Evolutionary conservation across 2,888 invertebrate genomes (phyloP).

Genomic region (Synanthedon tipuliformis): DNA sequence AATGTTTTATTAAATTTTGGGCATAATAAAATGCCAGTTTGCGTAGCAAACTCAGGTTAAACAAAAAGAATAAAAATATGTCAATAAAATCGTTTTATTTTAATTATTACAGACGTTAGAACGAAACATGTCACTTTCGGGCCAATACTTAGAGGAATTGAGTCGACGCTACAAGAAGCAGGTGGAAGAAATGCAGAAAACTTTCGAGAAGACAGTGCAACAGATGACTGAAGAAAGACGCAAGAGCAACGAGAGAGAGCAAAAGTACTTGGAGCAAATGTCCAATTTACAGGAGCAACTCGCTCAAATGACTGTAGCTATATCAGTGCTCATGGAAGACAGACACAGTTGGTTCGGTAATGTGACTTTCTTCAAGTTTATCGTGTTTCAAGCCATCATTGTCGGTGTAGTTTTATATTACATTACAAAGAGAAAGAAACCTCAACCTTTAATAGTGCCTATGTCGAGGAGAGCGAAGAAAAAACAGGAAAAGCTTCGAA

Average conservation of each 20-base stretch:
- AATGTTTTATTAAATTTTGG: too few species aligned
- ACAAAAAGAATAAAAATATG: too few species aligned
- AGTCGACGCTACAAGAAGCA: constrained; percentile 95
- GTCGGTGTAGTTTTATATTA: constrained; percentile 62
- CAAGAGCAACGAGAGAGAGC: constrained; percentile 79
- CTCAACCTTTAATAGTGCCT: constrained; percentile 32
- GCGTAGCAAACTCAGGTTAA: too few species aligned
- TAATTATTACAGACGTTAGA: constrained; percentile 81
- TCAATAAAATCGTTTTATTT: constrained; percentile 1
- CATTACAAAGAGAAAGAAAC: constrained; percentile 53
- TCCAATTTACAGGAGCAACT: constrained; percentile 75
- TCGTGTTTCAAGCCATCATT: constrained; percentile 60
- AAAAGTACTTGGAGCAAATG: constrained; percentile 83
- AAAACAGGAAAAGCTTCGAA: constrained; percentile 56
- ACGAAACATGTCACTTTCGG: constrained; percentile 95
- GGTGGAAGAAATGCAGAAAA: constrained; percentile 93
- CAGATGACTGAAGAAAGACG: constrained; percentile 79
- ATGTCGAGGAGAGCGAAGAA: constrained; percentile 41
- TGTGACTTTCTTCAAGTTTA: constrained; percentile 67
- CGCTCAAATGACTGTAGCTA: constrained; percentile 68
- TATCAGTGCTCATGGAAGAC: constrained; percentile 73
- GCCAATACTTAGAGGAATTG: constrained; percentile 95
- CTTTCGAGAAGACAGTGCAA: constrained; percentile 82
- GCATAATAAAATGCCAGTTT: too few species aligned
- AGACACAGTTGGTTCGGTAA: constrained; percentile 74